Evolutionary conservation across 2,113 vertebrate genomes (phyloP).

Genomic region (Forbesichthys agassizii): DNA sequence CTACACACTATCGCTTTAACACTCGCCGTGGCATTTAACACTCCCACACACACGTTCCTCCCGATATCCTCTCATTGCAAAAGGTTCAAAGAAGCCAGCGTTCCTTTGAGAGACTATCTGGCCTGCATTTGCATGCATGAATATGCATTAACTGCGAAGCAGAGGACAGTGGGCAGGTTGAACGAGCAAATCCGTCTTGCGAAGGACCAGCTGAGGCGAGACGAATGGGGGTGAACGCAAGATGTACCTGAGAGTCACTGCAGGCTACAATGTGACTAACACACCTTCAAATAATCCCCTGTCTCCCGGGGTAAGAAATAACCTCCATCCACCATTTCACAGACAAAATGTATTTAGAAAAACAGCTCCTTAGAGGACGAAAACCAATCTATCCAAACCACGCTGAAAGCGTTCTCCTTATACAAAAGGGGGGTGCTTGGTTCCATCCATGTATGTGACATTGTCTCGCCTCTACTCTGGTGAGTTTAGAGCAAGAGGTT

Average conservation of each 20-base stretch:
- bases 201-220: slow-evolving; percentile 14
- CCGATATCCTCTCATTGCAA: too few species aligned
- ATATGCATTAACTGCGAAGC: slow-evolving; percentile 51
- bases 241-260: slow-evolving; percentile 23
- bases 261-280: neutral
- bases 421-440: slow-evolving; percentile 1
- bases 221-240: slow-evolving; percentile 32
- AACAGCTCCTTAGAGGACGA: slow-evolving; percentile 1
- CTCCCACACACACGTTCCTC: too few species aligned
- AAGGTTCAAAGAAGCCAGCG: too few species aligned
- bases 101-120: too few species aligned
- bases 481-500: neutral
- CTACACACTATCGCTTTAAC: too few species aligned
- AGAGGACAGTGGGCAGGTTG: neutral
- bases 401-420: slow-evolving; percentile 18
- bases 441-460: neutral
- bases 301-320: neutral
- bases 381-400: slow-evolving; percentile 4
- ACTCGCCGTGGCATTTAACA: too few species aligned
- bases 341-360: slow-evolving; percentile 24
- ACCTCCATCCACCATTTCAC: neutral
- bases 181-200: neutral
- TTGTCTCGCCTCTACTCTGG: neutral
- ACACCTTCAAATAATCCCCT: slow-evolving; percentile 11
- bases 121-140: slow-evolving; percentile 59